These are phyloP conservation scores for Drosophila mojavensis DNA, from an alignment of 1,140 invertebrate species.

Conservation along the genomic window DNA sequence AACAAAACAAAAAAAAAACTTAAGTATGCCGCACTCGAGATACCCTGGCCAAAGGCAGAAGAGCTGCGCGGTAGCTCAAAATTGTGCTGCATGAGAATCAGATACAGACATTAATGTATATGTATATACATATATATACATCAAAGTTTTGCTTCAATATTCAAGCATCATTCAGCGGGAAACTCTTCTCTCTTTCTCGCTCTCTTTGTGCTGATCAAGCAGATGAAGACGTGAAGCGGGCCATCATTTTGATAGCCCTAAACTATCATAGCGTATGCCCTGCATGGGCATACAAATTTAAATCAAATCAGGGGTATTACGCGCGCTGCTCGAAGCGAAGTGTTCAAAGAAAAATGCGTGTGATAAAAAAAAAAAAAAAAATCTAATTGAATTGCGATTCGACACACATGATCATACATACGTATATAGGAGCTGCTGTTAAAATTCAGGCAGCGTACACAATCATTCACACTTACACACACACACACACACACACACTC, in stretches of 20 bases:
- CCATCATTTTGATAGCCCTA: too few species aligned
- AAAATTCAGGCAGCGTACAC: slow-evolving; percentile 19
- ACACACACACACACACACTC: slow-evolving; percentile 19
- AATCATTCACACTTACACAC: slow-evolving; percentile 30
- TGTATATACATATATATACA: too few species aligned
- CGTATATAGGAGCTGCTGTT: background rate
- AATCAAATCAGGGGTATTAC: background rate
- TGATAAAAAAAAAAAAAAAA: background rate
- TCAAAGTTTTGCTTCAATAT: too few species aligned
- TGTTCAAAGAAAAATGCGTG: slow-evolving; percentile 3
- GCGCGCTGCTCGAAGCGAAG: background rate
- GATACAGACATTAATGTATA: too few species aligned
- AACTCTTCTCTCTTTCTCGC: too few species aligned
- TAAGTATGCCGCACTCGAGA: background rate
- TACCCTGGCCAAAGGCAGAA: background rate
- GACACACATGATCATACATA: slow-evolving; percentile 31
- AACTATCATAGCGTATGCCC: background rate
- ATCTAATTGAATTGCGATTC: slow-evolving; percentile 38
- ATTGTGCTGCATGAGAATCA: background rate
- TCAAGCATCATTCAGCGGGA: too few species aligned
- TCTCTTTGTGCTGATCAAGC: too few species aligned
- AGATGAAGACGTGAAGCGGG: too few species aligned
- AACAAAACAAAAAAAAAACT: too few species aligned
- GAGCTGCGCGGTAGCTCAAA: background rate
- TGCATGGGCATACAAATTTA: background rate